Base-by-base conservation (phyloP, 2,113 vertebrate species). In the Solenodon paradoxus region DNA sequence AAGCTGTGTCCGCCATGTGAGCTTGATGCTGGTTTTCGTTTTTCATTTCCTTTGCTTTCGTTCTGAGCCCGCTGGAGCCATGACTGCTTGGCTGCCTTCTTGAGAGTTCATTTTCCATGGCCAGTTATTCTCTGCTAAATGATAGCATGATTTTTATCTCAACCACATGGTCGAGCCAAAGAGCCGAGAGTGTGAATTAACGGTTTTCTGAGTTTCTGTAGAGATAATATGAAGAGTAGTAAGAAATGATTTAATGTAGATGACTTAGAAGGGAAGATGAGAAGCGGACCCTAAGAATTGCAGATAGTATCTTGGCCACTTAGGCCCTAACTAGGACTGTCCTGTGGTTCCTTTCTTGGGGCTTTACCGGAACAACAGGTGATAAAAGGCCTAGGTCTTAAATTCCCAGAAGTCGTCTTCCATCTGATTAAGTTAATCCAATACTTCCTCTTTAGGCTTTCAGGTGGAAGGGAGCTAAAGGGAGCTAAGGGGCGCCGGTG, bases 11-110 rank as follows among this genome's bases (percentile, higher is more conserved):
- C 83, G 75, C 69, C 55, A 9, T 69, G 45, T 90, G 78, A 92
- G 74, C 59, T 49, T 84, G 81, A 90, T 74, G 38, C 57, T 47
- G 17, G 49, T 95, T 96, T 85, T 94, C 80, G 17, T 53, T 95
- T 96, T 85, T 94, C 80, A 68, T 97, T 96, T 95, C 40, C 69
- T 97, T 95, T 90, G 57, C n/a, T 96, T 98, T 96, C 90, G 83
- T 53, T 96, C 5, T 92, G 16, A 94, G 51, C 17, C 49, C 30
- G 45, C 47, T 40, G 68, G 72, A 55, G 40, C 91, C 10, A 0
- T n/a, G 42, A 9, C 47, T 88, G 13, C 75, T 78, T 88, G 87
- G 57, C 53, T 59, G 47, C 79, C 22, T 59, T 49, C 59, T 69
- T 92, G n/a, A 51, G 28, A 51, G 40, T 81, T 87, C 38, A 4